These are phyloP conservation scores for Edolisoma coerulescens DNA, from an alignment of 2,113 vertebrate genomes.

Conservation along the genomic window DNA sequence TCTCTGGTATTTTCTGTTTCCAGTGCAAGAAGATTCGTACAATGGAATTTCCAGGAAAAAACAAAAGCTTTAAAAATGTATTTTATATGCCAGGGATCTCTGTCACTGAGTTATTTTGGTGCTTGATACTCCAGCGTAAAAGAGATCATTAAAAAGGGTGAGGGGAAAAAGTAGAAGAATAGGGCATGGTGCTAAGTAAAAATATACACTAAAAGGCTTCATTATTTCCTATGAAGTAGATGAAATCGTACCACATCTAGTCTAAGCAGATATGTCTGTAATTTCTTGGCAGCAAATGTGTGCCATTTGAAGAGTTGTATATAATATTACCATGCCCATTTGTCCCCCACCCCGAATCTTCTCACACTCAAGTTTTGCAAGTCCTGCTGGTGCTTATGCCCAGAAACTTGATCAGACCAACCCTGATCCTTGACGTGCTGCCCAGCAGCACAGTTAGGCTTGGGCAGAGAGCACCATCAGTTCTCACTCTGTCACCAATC, in stretches of 20 bases:
- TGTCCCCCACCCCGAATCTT: not conserved
- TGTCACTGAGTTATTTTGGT: not conserved
- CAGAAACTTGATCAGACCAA: not conserved
- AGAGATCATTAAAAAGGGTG: not conserved
- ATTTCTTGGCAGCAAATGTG: not conserved
- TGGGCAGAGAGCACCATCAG: not conserved
- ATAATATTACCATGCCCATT: not conserved
- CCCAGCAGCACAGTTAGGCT: no score
- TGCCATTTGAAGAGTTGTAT: not conserved
- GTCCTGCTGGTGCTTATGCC: not conserved
- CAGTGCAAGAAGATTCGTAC: not conserved
- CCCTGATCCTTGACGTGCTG: not conserved
- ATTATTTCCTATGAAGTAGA: not conserved
- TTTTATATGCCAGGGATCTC: not conserved
- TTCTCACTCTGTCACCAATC: not conserved
- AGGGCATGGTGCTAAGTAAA: not conserved
- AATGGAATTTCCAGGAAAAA: not conserved
- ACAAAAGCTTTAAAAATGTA: not conserved
- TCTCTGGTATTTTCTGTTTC: not conserved
- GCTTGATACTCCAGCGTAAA: not conserved
- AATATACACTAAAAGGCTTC: not conserved
- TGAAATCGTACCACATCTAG: not conserved
- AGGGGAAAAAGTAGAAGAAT: not conserved
- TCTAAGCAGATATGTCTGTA: not conserved
- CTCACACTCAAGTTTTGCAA: not conserved